Base-by-base conservation (phyloP, 2,888 invertebrate species). In the Cheilosia vernalis region DNA sequence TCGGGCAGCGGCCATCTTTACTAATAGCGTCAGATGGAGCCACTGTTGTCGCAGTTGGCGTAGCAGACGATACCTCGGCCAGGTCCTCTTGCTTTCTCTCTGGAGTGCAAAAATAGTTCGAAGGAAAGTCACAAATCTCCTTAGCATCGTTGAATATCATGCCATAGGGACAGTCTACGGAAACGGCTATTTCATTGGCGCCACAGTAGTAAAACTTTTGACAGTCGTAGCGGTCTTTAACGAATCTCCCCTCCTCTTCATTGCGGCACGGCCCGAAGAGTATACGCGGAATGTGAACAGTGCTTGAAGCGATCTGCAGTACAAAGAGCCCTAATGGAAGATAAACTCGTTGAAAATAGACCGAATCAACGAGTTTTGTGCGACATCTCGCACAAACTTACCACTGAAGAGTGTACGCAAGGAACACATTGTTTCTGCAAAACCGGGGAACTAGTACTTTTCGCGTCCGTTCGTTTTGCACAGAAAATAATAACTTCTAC, bases 71-170 rank as follows among this genome's bases (percentile, higher is more conserved):
- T 84, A 66, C 84, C 86, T 79, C 24, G 1, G 7, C 13, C 1
- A 4, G 67, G 17, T 67, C 55, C 0, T 40, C 67, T 33, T 51
- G 60, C 33, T 33, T 67, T 2, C 42, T 58, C 58, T 60, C 69
- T 15, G 81, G 42, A 6, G 82, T 37, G 67, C 91, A 91, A 7
- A 76, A 61, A 2, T 88, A 90, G 87, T 90, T 90, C 9, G 81
- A 78, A 0, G 89, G 87, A 1, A 89, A 88, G 77, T 92, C 92
- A 69, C 92, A 92, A 4, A 92, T 89, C 51, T 89, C 89, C 47
- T 88, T 91, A 15, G 88, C 86, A 4, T 89, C 79, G 86, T 92
- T 92, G 80, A 91, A 92, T 10, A 91, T 88, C 91, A 92, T 91
- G 9, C 90, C 90, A 2, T 87, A 86, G 0, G 92, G 92, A 55